Evolutionary conservation across 1,140 invertebrate genomes (phyloP).

Genomic region (Aporrectodea caliginosa): DNA sequence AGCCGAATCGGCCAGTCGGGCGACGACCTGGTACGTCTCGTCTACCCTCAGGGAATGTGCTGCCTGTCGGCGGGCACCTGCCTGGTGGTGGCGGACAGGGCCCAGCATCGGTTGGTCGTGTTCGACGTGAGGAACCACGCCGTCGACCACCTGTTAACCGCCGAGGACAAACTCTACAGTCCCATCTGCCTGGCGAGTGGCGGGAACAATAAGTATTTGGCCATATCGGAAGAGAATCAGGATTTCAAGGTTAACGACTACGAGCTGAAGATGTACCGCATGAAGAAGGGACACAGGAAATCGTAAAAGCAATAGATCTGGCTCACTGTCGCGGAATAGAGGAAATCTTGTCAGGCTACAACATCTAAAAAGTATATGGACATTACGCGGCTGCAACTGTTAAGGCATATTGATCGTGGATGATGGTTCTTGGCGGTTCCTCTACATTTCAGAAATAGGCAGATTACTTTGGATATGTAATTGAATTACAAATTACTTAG

Average conservation of each 20-base stretch:
- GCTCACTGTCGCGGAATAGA: too few species aligned
- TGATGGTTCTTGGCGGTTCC: too few species aligned
- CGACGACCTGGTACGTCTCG: not conserved
- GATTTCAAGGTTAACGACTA: not conserved
- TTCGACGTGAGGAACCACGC: not conserved
- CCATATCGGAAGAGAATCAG: not conserved
- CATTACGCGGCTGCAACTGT: too few species aligned
- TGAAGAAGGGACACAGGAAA: not conserved
- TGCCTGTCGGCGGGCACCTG: not conserved
- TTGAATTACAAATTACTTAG: too few species aligned
- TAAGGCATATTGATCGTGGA: too few species aligned
- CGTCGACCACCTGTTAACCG: not conserved
- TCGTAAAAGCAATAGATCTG: too few species aligned
- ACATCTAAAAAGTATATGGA: too few species aligned
- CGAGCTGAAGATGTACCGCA: not conserved
- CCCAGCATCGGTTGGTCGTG: not conserved
- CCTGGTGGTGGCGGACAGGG: not conserved
- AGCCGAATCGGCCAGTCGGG: not conserved
- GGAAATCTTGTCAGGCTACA: too few species aligned
- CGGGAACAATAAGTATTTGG: not conserved
- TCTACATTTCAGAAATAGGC: too few species aligned
- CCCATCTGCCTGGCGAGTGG: not conserved
- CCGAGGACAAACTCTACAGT: not conserved
- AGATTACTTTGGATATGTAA: too few species aligned
- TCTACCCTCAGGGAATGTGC: not conserved